Percentiles rank a stretch among this genome's conserved stretches.
Evolutionary conservation across 2,113 vertebrate genomes (phyloP).

Genomic region (Canis aureus): DNA sequence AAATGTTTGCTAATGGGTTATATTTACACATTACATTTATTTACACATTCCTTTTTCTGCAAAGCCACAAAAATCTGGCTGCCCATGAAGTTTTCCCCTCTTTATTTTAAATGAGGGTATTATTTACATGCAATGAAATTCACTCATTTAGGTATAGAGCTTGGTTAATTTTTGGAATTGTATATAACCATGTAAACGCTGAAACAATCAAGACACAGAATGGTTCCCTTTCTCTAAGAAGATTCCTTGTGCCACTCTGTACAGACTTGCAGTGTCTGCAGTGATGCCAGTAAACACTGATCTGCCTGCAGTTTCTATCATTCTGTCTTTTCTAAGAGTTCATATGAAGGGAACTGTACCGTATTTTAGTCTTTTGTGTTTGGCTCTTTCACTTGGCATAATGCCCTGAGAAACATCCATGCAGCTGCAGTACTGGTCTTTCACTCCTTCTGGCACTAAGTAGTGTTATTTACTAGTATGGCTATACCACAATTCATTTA

Average conservation of each 20-base stretch:
- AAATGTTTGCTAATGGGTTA: background rate
- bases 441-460: background rate
- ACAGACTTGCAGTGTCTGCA: too few relatives aligned
- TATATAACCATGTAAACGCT: background rate
- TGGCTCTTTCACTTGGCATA: background rate
- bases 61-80: conserved; percentile 12
- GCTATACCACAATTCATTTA: background rate
- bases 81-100: background rate
- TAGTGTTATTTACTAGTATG: background rate
- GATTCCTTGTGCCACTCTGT: background rate
- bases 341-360: background rate
- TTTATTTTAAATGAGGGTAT: background rate
- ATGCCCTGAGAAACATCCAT: background rate
- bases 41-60: background rate
- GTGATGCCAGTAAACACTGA: background rate
- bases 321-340: background rate
- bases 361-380: background rate
- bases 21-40: background rate
- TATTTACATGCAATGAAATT: background rate
- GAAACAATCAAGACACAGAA: background rate
- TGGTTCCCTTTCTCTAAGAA: background rate
- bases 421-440: background rate
- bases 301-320: background rate
- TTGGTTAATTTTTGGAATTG: background rate
- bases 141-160: background rate